phyloP scores from a whole-genome alignment of 2,113 vertebrate species.

The Pelecanus crispus region DNA sequence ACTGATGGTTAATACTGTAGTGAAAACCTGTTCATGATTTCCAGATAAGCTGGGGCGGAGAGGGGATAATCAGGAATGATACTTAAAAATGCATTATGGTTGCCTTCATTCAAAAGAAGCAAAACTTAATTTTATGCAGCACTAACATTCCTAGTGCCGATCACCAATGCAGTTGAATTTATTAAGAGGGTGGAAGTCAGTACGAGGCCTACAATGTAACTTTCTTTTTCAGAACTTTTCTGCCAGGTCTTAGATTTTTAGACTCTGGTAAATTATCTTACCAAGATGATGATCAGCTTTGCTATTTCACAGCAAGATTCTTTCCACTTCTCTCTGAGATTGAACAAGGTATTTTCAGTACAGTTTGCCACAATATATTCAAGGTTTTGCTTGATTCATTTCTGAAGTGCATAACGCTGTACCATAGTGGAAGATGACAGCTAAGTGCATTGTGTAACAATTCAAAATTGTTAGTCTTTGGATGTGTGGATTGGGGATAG shows the following conservation, averaged over 20 bases:
- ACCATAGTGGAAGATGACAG: background rate
- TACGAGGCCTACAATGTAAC: background rate
- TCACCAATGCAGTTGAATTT: background rate
- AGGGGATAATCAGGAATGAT: background rate
- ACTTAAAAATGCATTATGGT: background rate
- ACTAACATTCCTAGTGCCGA: background rate
- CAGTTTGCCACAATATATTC: background rate
- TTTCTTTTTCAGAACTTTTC: background rate
- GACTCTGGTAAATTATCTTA: background rate
- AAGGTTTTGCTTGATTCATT: background rate
- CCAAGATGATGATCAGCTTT: background rate
- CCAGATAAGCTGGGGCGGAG: background rate
- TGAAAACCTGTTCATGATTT: background rate
- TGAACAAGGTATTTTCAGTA: background rate
- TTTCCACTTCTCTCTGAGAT: background rate
- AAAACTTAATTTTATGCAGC: background rate
- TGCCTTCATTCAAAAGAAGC: background rate
- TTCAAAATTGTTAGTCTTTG: background rate
- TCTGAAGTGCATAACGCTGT: accelerated
- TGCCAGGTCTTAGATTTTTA: background rate
- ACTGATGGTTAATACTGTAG: background rate
- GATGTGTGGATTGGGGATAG: background rate
- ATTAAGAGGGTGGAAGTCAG: background rate
- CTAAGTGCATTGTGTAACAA: background rate
- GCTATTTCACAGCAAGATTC: background rate